Percentiles rank a stretch among this genome's conserved stretches.
phyloP scores from a whole-genome alignment of 2,113 vertebrate species.

The Cephalopterus ornatus region DNA sequence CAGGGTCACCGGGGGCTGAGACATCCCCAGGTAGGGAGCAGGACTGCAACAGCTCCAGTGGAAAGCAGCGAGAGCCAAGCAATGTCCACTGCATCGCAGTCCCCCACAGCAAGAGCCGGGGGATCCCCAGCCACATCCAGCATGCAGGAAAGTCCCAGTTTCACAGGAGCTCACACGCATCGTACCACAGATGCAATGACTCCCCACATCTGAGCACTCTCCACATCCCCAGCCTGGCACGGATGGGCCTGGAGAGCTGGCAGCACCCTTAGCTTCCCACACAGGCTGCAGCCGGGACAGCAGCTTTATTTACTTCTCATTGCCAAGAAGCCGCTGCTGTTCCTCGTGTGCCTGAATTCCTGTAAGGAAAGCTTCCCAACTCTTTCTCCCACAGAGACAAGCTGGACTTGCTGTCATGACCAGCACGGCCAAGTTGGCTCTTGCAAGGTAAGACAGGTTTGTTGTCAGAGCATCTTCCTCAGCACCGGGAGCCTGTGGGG shows the following conservation, averaged over 20 bases:
- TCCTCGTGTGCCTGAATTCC: background rate
- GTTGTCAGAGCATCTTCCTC: background rate
- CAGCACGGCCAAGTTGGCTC: accelerated
- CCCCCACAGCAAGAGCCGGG: accelerated
- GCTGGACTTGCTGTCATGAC: background rate
- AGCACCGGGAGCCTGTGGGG: accelerated
- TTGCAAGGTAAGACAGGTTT: background rate
- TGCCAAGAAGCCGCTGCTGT: background rate
- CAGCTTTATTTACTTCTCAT: background rate
- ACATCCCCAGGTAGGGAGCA: background rate
- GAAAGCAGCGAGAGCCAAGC: accelerated
- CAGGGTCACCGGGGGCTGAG: background rate
- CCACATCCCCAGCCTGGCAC: background rate
- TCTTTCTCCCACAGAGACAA: background rate
- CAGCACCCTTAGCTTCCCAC: background rate
- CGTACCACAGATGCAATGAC: accelerated
- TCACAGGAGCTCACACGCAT: accelerated
- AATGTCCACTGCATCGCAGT: background rate
- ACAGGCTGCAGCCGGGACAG: accelerated
- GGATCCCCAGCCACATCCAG: background rate
- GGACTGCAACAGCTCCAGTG: accelerated
- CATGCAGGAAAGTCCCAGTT: accelerated
- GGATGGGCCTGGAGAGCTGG: background rate
- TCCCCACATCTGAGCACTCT: background rate
- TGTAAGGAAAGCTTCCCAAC: background rate